Conservation (phyloP, 2,888 invertebrate genomes). For the Sceliomorpha sp. region DNA sequence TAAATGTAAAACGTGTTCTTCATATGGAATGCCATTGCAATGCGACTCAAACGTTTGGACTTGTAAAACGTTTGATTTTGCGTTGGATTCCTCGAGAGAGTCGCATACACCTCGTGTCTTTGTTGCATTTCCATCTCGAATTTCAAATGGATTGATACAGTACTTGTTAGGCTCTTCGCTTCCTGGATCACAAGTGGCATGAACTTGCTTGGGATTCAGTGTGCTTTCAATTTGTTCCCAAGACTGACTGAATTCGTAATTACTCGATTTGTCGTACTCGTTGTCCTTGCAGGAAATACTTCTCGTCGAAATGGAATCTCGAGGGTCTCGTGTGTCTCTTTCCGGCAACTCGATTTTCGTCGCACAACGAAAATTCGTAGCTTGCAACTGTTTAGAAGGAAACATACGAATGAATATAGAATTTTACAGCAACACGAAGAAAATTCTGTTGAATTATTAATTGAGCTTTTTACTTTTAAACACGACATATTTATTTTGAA, state of each 20-base stretch:
- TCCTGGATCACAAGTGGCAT: conserved; percentile 22
- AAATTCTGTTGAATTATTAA: too few relatives aligned
- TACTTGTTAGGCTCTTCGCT: conserved; percentile 14
- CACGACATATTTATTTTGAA: too few relatives aligned
- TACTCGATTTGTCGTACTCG: conserved; percentile 31
- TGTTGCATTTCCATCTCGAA: conserved; percentile 24
- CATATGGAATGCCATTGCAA: conserved; percentile 61
- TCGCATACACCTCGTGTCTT: conserved; percentile 18
- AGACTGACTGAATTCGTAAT: conserved; percentile 43
- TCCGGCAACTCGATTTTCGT: conserved; percentile 23
- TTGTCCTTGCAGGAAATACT: conserved; percentile 23
- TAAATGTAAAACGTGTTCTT: conserved; percentile 63
- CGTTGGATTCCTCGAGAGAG: conserved; percentile 18
- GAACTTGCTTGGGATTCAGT: conserved; percentile 27
- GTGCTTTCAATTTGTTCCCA: conserved; percentile 20
- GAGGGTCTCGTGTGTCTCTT: conserved; percentile 28
- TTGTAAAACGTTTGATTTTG: conserved; percentile 22
- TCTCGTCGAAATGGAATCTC: conserved; percentile 27
- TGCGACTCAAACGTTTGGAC: conserved; percentile 60
- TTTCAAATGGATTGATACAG: conserved; percentile 31
- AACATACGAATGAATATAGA: too few relatives aligned
- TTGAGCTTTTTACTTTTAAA: too few relatives aligned
- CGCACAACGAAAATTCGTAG: conserved; percentile 13
- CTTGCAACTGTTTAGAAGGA: conserved; percentile 41
- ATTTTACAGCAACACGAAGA: too few relatives aligned